These are phyloP conservation scores for Acanthacorydalis orientalis DNA, from an alignment of 2,888 invertebrate genomes.

Conservation along the genomic window DNA sequence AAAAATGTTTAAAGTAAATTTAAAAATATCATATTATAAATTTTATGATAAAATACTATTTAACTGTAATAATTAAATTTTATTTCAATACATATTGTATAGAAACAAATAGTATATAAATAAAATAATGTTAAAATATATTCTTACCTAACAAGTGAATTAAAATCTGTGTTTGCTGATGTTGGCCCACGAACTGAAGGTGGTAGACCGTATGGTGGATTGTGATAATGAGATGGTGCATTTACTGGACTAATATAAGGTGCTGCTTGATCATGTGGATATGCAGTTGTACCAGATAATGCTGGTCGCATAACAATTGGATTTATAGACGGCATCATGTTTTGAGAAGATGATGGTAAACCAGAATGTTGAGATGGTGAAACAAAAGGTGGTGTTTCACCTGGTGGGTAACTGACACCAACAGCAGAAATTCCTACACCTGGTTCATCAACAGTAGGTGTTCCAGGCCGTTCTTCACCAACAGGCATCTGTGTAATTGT, in stretches of 20 bases:
- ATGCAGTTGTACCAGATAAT: slow-evolving; percentile 13
- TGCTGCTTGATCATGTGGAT: slow-evolving; percentile 20
- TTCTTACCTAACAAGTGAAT: neutral
- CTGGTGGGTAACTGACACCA: slow-evolving; percentile 13
- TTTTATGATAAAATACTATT: neutral
- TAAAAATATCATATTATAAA: neutral
- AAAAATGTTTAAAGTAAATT: neutral
- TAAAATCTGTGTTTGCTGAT: slow-evolving; percentile 1
- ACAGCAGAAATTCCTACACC: slow-evolving; percentile 12
- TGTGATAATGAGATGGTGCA: slow-evolving; percentile 18
- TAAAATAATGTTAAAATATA: neutral
- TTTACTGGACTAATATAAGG: slow-evolving; percentile 26
- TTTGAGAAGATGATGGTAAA: neutral
- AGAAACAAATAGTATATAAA: too few species aligned
- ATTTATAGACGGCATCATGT: neutral
- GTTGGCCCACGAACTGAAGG: slow-evolving; percentile 6
- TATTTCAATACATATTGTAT: too few species aligned
- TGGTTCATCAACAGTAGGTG: slow-evolving; percentile 52
- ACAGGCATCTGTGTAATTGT: slow-evolving; percentile 10
- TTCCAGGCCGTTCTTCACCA: slow-evolving; percentile 49
- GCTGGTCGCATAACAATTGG: neutral
- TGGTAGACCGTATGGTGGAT: slow-evolving; percentile 2
- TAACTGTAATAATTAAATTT: neutral
- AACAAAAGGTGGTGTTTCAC: slow-evolving; percentile 10
- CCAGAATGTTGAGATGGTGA: slow-evolving; percentile 2